Conservation (phyloP, 2,888 invertebrate species). For the Heliconius charithonia region DNA sequence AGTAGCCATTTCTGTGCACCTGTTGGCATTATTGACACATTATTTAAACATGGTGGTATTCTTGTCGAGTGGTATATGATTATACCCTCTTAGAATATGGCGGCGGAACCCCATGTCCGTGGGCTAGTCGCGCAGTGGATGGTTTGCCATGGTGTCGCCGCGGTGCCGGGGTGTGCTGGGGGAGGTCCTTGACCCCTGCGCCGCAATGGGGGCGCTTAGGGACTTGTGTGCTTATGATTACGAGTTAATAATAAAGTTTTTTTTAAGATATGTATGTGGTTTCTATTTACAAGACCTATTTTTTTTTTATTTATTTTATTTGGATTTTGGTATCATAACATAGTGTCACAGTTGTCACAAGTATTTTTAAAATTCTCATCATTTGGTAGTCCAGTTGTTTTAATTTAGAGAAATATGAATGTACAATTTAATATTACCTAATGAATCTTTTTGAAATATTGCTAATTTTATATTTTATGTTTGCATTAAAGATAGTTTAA, state of each 20-base stretch:
- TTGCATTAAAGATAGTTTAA: no score
- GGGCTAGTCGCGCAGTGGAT: constrained; percentile 51
- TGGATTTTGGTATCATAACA: neutral
- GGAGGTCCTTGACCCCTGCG: constrained; percentile 47
- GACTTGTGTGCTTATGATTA: constrained; percentile 24
- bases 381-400: neutral
- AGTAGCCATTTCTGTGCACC: constrained; percentile 46
- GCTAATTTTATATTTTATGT: neutral
- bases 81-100: constrained; percentile 34
- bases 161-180: constrained; percentile 43
- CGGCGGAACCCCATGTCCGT: constrained; percentile 52
- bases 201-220: constrained; percentile 46
- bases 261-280: constrained; percentile 30
- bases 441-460: neutral
- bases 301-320: neutral
- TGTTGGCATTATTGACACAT: constrained; percentile 41
- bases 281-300: neutral
- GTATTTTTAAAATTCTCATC: neutral
- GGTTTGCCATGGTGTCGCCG: constrained; percentile 45
- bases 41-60: constrained; percentile 40
- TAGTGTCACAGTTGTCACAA: neutral
- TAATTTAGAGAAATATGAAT: neutral
- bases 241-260: constrained; percentile 44
- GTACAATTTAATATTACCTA: neutral
- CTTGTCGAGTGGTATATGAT: constrained; percentile 37